Base-by-base conservation (phyloP, 1,140 invertebrate genomes). In the Phenacoccus solenopsis region DNA sequence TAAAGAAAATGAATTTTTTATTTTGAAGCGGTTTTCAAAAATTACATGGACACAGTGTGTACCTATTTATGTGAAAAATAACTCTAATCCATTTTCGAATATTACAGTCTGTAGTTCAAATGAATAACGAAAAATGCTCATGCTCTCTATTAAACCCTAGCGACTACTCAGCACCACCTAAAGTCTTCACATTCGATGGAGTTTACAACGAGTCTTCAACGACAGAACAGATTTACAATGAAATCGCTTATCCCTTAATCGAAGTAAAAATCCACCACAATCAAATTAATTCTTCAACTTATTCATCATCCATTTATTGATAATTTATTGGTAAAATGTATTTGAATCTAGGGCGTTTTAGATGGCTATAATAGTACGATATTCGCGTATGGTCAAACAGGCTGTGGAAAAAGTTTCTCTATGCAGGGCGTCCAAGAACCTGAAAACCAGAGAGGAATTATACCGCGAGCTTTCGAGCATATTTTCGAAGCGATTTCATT, bases 401-500 rank as follows among this genome's bases (percentile, higher is more conserved):
- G 91, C 0, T 93, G 90, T 75, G 89, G 91, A 0, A 90, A 90
- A 75, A 88, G 86, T 16, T 89, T 87, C 74, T 91, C 90, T 10
- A 93, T 93, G 90, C 88, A 90, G 74, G 93, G 87, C 75, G 83
- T 84, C 72, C 75, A 77, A 20, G 79, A 80, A 70, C 84, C 82
- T 61, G 69, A 79, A 1, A 78, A 76, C 5, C 84, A 81, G 75
- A 81, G 85, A 75, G 91, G 91, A 21, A 88, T 94, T 70, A 93
- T 96, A 75, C 92, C 92, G 10, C 83, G 90, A 70, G 86, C 90
- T 1, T 89, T 96, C 79, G 92, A 95, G 76, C 94, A 96, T 74
- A 85, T 96, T 59, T 97, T 96, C 80, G 93, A 96, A 78, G 90
- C 91, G 0, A 94, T 94, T 30, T 86, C 90, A 9, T 88, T 93